Base-by-base conservation (phyloP, 2,797 vertebrate species). In the Podarcis siculus region DNA sequence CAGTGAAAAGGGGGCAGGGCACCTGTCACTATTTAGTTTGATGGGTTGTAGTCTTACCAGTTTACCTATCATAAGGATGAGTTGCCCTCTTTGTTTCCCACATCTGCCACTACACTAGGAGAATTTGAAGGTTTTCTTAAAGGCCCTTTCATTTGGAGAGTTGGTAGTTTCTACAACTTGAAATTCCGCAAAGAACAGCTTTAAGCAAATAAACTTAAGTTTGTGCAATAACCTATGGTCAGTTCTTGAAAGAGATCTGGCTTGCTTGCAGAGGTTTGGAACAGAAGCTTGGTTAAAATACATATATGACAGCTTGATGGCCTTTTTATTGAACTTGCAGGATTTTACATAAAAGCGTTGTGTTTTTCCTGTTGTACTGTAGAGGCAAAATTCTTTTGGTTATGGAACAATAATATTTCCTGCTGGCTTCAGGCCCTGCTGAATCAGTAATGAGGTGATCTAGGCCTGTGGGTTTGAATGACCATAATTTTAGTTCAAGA, bases 371-470 rank as follows among this genome's bases (percentile, higher is more conserved):
- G 8, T 94, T 92, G 89, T 90, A 85, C 89, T 78, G 45, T 86
- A 75, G 88, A 94, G 91, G 92, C 92, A 86, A 93, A 86, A 92
- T 95, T 94, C 81, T 94, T 96, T 92, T 92, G 91, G 86, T 64
- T 77, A 1, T 72, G 83, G 92, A 92, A 61, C 23, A 61, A 92
- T 95, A 94, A 80, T 92, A 94, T 93, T 95, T 95, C 92, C 93
- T 94, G 90, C 93, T 92, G 90, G 17, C 86, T 95, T 91, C 67
- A 90, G 86, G 85, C 87, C 25, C 25, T 90, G 10, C 39, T 81
- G 82, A 79, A 87, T 93, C 73, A 76, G 17, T 91, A 87, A 82
- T 72, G 86, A 86, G 49, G 45, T 1, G 27, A 1, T 89, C 75
- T 90, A 58, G 82, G 61, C 92, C 15, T 90, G 84, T 35, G 77